Conservation (phyloP, 2,113 vertebrate species). For the Hippocampus zosterae region DNA sequence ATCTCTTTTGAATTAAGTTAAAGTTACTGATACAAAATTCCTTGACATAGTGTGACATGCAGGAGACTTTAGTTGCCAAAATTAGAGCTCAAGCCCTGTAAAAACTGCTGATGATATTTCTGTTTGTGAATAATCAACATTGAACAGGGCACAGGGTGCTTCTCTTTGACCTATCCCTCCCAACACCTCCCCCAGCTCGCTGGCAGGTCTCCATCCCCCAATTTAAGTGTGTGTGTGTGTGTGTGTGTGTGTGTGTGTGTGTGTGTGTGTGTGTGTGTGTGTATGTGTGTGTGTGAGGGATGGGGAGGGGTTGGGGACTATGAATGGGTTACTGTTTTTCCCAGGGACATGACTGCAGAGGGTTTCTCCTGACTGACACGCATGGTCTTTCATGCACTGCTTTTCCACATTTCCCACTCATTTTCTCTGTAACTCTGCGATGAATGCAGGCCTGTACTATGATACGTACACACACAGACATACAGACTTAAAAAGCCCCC, state of each 20-base stretch:
- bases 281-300: conserved; percentile 9
- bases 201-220: conserved; percentile 3
- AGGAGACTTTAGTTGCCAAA: not conserved
- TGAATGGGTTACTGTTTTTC: conserved; percentile 67
- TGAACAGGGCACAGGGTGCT: not conserved
- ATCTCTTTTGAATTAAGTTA: not conserved
- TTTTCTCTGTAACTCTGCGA: conserved; percentile 22
- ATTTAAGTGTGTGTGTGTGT: conserved; percentile 16
- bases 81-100: not conserved
- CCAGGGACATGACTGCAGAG: conserved; percentile 44
- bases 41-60: too few relatives aligned
- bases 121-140: conserved; percentile 20
- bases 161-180: conserved; percentile 20
- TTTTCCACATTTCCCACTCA: conserved; percentile 45
- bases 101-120: not conserved
- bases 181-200: conserved; percentile 31
- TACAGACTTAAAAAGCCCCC: not conserved
- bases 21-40: not conserved
- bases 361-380: conserved; percentile 49
- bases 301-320: conserved; percentile 7
- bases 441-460: conserved; percentile 48
- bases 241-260: not conserved
- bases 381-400: conserved; percentile 53
- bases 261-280: conserved; percentile 8
- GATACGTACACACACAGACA: conserved; percentile 7